Conservation (phyloP, 2,797 vertebrate genomes). For the Adelosebastes latens region DNA sequence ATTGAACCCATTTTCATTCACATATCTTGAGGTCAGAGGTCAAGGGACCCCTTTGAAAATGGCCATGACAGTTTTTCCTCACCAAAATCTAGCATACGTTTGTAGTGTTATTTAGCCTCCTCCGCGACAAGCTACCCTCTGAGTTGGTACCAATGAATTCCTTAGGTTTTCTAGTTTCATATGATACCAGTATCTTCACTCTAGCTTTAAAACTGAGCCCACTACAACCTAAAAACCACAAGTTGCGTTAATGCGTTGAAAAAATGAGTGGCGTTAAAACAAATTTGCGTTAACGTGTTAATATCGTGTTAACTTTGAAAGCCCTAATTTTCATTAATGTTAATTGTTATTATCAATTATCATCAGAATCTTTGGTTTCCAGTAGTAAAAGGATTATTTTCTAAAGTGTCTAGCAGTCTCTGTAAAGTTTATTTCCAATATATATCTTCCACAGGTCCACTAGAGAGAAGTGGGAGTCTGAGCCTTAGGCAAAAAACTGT, state of each 20-base stretch:
- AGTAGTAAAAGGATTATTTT: not conserved
- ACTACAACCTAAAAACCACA: not conserved
- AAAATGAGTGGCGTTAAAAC: no score
- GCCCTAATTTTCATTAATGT: not conserved
- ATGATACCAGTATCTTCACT: not conserved
- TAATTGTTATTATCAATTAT: not conserved
- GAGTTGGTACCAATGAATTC: not conserved
- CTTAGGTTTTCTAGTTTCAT: not conserved
- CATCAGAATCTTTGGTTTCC: not conserved
- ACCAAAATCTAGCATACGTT: no score
- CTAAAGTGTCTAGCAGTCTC: not conserved
- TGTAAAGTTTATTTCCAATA: not conserved
- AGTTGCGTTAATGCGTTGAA: not conserved
- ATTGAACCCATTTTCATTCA: no score
- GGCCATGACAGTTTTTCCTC: no score
- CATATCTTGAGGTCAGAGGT: no score
- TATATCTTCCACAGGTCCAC: not conserved
- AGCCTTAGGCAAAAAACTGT: constrained; percentile 23
- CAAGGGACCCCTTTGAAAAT: no score
- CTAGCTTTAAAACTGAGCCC: not conserved
- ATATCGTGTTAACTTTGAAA: not conserved
- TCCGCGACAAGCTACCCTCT: not conserved
- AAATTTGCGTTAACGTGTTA: no score
- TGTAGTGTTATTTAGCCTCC: not conserved
- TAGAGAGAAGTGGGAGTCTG: constrained; percentile 13